Base-by-base conservation (phyloP, 1,140 invertebrate genomes). In the Drosophila pachea region DNA sequence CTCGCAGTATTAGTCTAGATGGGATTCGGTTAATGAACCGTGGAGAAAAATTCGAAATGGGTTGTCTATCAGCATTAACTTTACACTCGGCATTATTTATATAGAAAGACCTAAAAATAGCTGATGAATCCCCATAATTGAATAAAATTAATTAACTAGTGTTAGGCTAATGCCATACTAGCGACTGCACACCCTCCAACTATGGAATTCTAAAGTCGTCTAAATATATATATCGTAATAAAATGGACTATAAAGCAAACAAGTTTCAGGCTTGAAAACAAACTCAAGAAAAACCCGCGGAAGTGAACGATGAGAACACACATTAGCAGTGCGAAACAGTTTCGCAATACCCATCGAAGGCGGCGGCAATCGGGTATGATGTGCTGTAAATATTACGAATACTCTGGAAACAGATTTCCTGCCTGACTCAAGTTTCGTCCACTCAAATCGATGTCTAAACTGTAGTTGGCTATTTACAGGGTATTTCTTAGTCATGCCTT, bases 291-390 rank as follows among this genome's bases (percentile, higher is more conserved):
- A 83, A 76, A 60, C 65, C 70, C 59, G 74, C 78, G 78, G 78
- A 82, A 82, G 78, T 82, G 32, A 72, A 68, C 32, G 42, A 43
- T 42, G 60, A 12, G 12, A 73, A 38, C 8, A 47, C 43, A 16
- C 56, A 63, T 72, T 81, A 72, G 72, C 81, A 70, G 81, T 86
- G 73, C 69, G 81, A 81, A 71, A 81, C 73, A 14, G 76, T 61
- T 82, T 76, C 59, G 16, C 1, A 7, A 16, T 22, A 53, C 22
- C 9, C 52, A 47, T 47, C 29, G 16, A 31, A 29, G 29, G 0
- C 5, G 16, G 8, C 2, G 7, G 16, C 7, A 6, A 22, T 9
- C 11, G 52, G 36, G 16, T 38, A 22, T 38, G 16, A 22, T 22
- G 22, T 22, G 22, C 22, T 22, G 22, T 1, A 22, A 22, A 1